phyloP scores from a whole-genome alignment of 2,113 vertebrate genomes.

The Pituophis catenifer region DNA sequence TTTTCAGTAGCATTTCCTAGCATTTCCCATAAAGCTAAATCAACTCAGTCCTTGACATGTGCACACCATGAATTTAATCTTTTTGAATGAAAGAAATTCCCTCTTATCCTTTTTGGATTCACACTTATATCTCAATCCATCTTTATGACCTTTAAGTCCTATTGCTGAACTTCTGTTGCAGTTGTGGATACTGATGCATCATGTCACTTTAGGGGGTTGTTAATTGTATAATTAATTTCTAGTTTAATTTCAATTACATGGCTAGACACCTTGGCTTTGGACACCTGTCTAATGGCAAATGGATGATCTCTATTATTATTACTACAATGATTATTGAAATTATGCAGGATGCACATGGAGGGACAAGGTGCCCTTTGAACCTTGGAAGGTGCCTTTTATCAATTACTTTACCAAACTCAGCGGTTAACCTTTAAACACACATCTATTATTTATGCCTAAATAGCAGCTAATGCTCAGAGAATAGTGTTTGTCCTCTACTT shows the following conservation, averaged over 20 bases:
- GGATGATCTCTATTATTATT: conserved; percentile 24
- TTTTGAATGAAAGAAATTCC: not conserved
- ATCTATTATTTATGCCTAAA: not conserved
- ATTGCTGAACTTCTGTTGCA: not conserved
- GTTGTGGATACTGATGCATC: conserved; percentile 10
- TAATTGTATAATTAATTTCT: conserved; percentile 52
- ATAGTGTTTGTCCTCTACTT: not conserved
- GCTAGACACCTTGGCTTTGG: conserved; percentile 32
- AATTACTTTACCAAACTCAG: not conserved
- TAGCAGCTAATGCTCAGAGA: not conserved
- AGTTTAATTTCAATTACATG: conserved; percentile 47
- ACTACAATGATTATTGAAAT: not conserved
- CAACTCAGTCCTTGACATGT: not conserved
- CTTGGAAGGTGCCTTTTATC: conserved; percentile 14
- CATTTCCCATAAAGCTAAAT: not conserved
- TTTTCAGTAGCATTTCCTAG: not conserved
- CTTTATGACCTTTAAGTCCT: conserved; percentile 12
- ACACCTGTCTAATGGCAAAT: conserved; percentile 24
- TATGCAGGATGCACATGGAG: conserved; percentile 11
- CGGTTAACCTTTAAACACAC: conserved; percentile 1
- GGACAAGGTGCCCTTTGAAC: conserved; percentile 1
- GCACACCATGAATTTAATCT: not conserved
- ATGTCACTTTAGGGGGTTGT: conserved; percentile 33
- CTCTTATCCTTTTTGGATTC: not conserved
- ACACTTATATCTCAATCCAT: rapidly evolving